Base-by-base conservation (phyloP, 2,888 invertebrate genomes). In the Eristalis pertinax region DNA sequence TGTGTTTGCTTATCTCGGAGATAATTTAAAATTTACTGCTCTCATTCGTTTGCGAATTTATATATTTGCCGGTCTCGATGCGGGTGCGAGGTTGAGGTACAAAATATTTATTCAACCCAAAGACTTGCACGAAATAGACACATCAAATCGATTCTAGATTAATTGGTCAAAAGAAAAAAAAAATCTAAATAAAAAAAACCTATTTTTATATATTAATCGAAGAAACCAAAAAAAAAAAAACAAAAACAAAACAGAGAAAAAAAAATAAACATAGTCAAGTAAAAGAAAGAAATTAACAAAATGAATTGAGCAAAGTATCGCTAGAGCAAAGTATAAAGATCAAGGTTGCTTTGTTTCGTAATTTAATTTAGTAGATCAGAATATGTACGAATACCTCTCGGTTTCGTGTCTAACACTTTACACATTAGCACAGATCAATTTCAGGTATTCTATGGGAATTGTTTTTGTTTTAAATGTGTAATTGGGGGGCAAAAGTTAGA, bases 301-400 rank as follows among this genome's bases (percentile, higher is more conserved):
- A 29, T 62, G 22, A 35, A 81, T 74, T 64, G 56, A 76, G 63
- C 67, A 19, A 58, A 35, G 41, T 4, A 41, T 32, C 22, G 78
- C 70, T 32, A 81, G 56, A 77, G 62, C 65, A 60, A 67, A 65
- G 74, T 32, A 75, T 43, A 84, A 80, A 87, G 87, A 87, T 87
- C 87, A 87, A 87, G 87, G 87, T 76, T 84, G 79, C 32, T 68
- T 63, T 22, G 75, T 87, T 87, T 87, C 76, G 84, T 73, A 87
- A 87, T 87, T 73, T 73, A 87, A 87, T 87, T 73, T 19, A 73
- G 56, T 81, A 76, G 56, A 68, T 72, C 35, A 35, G 22, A 29
- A 68, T 80, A 68, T 77, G 72, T 76, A 22, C 50, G 43, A 22
- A 67, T 64, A 11, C 35, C 19, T 64, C 19, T 56, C 50, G 26